Percentiles rank a stretch among this genome's conserved stretches.
These are phyloP conservation scores for Pseudococcus viburni DNA, from an alignment of 2,888 invertebrate genomes.

Conservation along the genomic window DNA sequence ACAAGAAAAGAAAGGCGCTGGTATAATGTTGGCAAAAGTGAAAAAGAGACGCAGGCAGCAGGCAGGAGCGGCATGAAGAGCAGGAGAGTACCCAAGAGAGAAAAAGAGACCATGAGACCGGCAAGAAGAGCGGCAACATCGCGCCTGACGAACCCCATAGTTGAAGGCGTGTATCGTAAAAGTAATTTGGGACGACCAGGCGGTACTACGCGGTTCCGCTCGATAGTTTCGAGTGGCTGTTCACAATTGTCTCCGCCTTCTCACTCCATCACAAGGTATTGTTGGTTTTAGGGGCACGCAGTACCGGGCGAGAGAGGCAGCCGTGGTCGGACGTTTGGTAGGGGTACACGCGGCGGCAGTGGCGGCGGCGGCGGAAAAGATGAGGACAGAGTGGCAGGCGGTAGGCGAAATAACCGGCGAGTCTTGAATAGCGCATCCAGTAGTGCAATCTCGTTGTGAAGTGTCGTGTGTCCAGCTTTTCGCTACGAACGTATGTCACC, in stretches of 20 bases:
- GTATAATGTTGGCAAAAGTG: not conserved
- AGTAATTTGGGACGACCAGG: constrained; percentile 58
- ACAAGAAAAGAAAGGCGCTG: constrained; percentile 1
- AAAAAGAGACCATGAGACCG: not conserved
- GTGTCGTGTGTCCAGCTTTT: constrained; percentile 63
- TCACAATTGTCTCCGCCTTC: constrained; percentile 66
- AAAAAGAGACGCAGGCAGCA: not conserved
- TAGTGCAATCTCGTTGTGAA: constrained; percentile 65
- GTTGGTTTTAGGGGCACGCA: constrained; percentile 30
- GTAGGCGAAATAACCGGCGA: constrained; percentile 38
- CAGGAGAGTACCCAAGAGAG: not conserved
- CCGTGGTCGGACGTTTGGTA: constrained; percentile 41
- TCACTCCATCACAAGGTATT: constrained; percentile 59
- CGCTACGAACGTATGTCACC: constrained; percentile 64
- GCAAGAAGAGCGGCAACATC: constrained; percentile 2
- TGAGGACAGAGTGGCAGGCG: constrained; percentile 3
- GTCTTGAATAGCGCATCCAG: constrained; percentile 54
- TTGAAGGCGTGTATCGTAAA: constrained; percentile 62
- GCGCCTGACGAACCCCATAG: constrained; percentile 28
- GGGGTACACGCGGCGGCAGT: not conserved
- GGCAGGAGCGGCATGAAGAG: not conserved
- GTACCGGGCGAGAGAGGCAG: not conserved
- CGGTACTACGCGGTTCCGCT: constrained; percentile 64
- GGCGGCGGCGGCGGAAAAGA: too few relatives aligned
- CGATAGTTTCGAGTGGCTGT: constrained; percentile 66